phyloP scores from a whole-genome alignment of 2,113 vertebrate genomes.

The Engystomops pustulosus region DNA sequence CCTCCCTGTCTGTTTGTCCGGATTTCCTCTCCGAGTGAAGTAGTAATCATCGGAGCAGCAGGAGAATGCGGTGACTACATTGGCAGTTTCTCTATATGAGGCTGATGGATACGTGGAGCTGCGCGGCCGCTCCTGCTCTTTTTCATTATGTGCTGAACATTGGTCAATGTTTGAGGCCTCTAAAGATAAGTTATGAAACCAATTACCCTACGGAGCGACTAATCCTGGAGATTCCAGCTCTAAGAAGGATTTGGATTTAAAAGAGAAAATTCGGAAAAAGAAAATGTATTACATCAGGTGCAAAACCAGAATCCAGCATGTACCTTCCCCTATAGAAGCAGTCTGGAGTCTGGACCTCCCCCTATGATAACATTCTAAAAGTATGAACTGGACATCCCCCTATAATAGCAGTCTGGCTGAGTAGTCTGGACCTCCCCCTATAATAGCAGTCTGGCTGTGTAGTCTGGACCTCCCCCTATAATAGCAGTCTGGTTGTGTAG shows the following conservation, averaged over 20 bases:
- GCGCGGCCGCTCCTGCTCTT: neutral
- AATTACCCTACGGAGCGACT: neutral
- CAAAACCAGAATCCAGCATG: neutral
- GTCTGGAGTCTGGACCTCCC: neutral
- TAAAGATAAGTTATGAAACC: neutral
- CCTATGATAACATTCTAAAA: neutral
- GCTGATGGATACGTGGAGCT: slow-evolving; percentile 6
- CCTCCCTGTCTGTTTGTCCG: neutral
- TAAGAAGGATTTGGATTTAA: no score
- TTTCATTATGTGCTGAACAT: neutral
- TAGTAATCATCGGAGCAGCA: neutral
- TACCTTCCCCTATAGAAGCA: no score
- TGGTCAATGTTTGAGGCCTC: neutral
- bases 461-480: neutral
- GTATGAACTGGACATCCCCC: neutral
- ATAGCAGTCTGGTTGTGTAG: no score
- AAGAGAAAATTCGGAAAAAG: no score
- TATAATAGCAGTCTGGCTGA: neutral
- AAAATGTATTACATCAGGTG: neutral
- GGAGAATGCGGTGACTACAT: neutral
- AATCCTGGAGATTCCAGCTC: neutral
- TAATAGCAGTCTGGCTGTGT: neutral
- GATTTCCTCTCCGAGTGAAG: neutral
- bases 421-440: neutral
- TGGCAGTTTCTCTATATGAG: neutral